phyloP scores from a whole-genome alignment of 2,888 invertebrate genomes.

The Apotomis turbidana region DNA sequence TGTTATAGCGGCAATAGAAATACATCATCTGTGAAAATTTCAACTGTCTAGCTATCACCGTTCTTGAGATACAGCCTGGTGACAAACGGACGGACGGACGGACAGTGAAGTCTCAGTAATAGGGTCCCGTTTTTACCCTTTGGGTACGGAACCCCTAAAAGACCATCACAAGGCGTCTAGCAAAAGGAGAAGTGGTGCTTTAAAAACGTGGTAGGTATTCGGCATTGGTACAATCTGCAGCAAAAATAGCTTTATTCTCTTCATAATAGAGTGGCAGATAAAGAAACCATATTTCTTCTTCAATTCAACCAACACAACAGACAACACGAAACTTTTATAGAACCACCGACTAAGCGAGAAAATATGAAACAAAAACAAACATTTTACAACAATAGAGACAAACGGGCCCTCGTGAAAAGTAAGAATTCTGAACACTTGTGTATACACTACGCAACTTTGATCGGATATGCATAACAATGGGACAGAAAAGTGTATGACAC shows the following conservation, averaged over 20 bases:
- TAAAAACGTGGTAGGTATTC: too few relatives aligned
- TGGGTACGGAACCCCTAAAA: too few relatives aligned
- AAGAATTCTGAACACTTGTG: constrained; percentile 78
- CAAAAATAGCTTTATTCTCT: neutral
- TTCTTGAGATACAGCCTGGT: too few relatives aligned
- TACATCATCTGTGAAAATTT: too few relatives aligned
- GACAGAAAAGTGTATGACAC: constrained; percentile 70
- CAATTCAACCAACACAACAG: neutral
- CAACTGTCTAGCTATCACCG: too few relatives aligned
- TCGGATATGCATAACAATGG: constrained; percentile 82
- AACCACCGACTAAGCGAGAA: constrained; percentile 48
- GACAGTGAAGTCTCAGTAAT: too few relatives aligned
- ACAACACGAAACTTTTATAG: neutral
- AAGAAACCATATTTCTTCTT: neutral
- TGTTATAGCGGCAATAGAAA: too few relatives aligned
- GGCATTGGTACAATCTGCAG: too few relatives aligned
- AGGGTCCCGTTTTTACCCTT: too few relatives aligned
- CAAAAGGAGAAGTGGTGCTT: too few relatives aligned
- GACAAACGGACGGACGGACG: too few relatives aligned
- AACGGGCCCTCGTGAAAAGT: constrained; percentile 59
- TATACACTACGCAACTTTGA: constrained; percentile 74
- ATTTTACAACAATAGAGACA: constrained; percentile 42
- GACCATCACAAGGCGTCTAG: too few relatives aligned
- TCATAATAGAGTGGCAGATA: neutral
- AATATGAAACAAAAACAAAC: constrained; percentile 41